Conservation (phyloP, 1,140 invertebrate species). For the Aricia agestis region DNA sequence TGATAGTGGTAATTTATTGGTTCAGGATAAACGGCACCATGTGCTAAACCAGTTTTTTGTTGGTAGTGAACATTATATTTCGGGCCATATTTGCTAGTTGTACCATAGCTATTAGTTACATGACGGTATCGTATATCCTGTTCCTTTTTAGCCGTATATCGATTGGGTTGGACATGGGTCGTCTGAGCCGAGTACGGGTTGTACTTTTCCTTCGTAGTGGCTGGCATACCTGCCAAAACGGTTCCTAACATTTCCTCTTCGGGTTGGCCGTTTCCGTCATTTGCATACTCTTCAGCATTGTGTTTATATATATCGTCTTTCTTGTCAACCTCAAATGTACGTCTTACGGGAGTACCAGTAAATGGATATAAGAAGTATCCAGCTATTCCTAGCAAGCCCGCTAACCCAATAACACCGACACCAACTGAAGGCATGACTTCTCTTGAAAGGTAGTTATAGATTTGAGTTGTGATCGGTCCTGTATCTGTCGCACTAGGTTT, state of each 20-base stretch:
- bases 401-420: constrained; percentile 83
- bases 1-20: constrained; percentile 59
- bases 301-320: constrained; percentile 80
- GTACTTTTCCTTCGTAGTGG: constrained; percentile 64
- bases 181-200: constrained; percentile 71
- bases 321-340: constrained; percentile 80
- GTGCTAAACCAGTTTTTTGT: constrained; percentile 70
- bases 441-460: constrained; percentile 86
- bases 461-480: constrained; percentile 81
- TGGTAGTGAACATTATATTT: constrained; percentile 64
- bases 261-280: constrained; percentile 79
- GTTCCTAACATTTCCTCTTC: constrained; percentile 86
- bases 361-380: constrained; percentile 87
- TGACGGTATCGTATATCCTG: constrained; percentile 70
- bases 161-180: constrained; percentile 40
- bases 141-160: constrained; percentile 66
- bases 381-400: constrained; percentile 83
- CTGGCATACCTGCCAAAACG: constrained; percentile 84
- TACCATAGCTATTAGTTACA: constrained; percentile 60
- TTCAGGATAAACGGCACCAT: constrained; percentile 67
- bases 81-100: constrained; percentile 53
- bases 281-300: constrained; percentile 79
- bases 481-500: constrained; percentile 67
- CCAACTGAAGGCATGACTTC: constrained; percentile 88
- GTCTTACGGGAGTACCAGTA: constrained; percentile 77